A percentile compares a stretch with the other conserved stretches of the same genome.
Evolutionary conservation across 2,797 vertebrate species (phyloP).

Genomic region (Rhyacichthys aspro): DNA sequence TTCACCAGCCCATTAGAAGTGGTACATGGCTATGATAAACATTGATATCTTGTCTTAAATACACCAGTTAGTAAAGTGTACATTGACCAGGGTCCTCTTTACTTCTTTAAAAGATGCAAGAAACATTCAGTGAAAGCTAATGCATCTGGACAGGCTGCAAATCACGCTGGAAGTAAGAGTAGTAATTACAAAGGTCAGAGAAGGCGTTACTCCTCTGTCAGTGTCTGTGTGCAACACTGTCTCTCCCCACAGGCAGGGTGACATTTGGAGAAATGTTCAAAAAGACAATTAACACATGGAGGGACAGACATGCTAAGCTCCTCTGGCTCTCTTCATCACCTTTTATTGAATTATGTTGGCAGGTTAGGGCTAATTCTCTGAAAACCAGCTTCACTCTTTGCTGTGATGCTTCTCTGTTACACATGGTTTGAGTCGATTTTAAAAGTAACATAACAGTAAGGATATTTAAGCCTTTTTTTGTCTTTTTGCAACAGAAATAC

Average conservation of each 20-base stretch:
- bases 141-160: neutral
- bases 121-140: neutral
- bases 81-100: neutral
- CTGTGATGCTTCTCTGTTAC: slow-evolving; percentile 13
- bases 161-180: slow-evolving; percentile 21
- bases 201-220: slow-evolving; percentile 30
- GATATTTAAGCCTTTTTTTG: too few species aligned
- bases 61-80: too few species aligned
- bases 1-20: too few species aligned
- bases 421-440: neutral
- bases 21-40: too few species aligned
- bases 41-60: too few species aligned
- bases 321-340: slow-evolving; percentile 5
- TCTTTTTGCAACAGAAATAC: too few species aligned
- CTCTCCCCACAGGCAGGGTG: slow-evolving; percentile 45
- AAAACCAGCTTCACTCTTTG: neutral
- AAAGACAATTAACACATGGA: slow-evolving; percentile 58
- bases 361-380: slow-evolving; percentile 23
- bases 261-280: slow-evolving; percentile 64
- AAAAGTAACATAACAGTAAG: neutral
- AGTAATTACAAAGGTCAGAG: slow-evolving; percentile 57
- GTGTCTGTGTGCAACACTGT: slow-evolving; percentile 32
- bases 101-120: neutral
- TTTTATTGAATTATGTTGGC: slow-evolving; percentile 4
- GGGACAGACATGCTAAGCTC: slow-evolving; percentile 13